Percentiles rank a stretch among this genome's conserved stretches.
Evolutionary conservation across 2,113 vertebrate species (phyloP).

Genomic region (Vimba vimba): DNA sequence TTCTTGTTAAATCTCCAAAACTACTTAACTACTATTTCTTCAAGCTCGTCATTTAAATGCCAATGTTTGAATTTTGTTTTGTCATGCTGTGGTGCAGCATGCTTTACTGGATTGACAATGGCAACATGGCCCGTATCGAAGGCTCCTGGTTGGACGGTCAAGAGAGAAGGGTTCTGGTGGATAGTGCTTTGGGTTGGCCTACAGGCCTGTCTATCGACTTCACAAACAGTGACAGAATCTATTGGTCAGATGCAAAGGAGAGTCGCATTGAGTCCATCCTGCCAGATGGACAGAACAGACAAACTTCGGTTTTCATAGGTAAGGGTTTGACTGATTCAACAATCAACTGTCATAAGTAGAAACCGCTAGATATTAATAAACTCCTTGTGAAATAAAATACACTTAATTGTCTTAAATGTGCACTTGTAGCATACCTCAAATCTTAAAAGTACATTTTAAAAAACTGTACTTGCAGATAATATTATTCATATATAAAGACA

Average conservation of each 20-base stretch:
- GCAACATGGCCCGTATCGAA: slow-evolving; percentile 89
- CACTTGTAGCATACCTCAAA: background rate
- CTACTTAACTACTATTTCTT: background rate
- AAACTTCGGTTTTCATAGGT: slow-evolving; percentile 41
- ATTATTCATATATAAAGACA: background rate
- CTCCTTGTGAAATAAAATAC: background rate
- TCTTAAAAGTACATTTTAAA: background rate
- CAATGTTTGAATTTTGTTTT: background rate
- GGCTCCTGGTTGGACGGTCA: slow-evolving; percentile 97
- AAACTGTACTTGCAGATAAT: background rate
- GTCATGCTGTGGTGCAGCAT: slow-evolving; percentile 71
- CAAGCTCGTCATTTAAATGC: background rate
- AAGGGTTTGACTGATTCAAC: background rate
- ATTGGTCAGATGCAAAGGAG: slow-evolving; percentile 98
- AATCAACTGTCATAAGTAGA: background rate
- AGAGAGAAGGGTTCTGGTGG: slow-evolving; percentile 81
- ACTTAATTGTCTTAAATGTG: background rate
- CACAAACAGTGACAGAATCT: slow-evolving; percentile 89
- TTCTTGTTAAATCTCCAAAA: background rate
- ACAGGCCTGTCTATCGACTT: slow-evolving; percentile 93
- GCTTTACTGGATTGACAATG: slow-evolving; percentile 98
- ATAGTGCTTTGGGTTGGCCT: slow-evolving; percentile 90
- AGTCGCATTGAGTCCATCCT: slow-evolving; percentile 90
- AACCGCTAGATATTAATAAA: background rate
- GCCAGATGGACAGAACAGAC: slow-evolving; percentile 87